Conservation (phyloP, 1,140 invertebrate species). For the Drosophila punjabiensis region DNA sequence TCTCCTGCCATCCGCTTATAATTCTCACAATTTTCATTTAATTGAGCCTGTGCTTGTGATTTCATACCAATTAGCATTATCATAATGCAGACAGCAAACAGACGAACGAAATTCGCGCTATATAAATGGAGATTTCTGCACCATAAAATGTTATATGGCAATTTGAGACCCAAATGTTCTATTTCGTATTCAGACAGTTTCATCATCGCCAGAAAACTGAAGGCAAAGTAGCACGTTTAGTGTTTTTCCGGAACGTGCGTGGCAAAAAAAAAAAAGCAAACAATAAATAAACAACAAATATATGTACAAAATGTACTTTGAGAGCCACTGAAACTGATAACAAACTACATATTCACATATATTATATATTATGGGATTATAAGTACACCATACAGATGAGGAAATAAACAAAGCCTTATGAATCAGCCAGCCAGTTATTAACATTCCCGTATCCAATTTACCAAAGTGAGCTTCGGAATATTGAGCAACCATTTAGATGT, state of each 20-base stretch:
- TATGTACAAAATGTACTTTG: slow-evolving; percentile 8
- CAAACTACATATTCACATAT: slow-evolving; percentile 2
- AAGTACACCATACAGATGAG: slow-evolving; percentile 8
- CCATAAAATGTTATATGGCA: slow-evolving; percentile 7
- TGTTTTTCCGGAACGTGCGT: slow-evolving; percentile 20
- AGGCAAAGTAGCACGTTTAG: slow-evolving; percentile 14
- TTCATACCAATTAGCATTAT: slow-evolving; percentile 44
- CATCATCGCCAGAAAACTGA: background rate
- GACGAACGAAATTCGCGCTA: background rate
- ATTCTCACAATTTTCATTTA: slow-evolving; percentile 56
- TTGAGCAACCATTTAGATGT: slow-evolving; percentile 16
- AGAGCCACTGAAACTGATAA: slow-evolving; percentile 23
- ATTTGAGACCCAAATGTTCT: slow-evolving; percentile 1
- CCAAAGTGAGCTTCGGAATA: background rate
- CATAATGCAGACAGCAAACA: slow-evolving; percentile 29
- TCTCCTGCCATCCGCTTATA: slow-evolving; percentile 27
- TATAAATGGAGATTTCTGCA: slow-evolving; percentile 1
- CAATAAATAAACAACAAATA: slow-evolving; percentile 17
- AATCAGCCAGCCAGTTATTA: slow-evolving; percentile 23
- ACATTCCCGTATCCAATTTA: slow-evolving; percentile 18
- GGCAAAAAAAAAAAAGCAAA: slow-evolving; percentile 4
- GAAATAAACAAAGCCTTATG: slow-evolving; percentile 20
- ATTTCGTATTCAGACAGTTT: slow-evolving; percentile 8
- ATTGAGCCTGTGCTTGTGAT: slow-evolving; percentile 37
- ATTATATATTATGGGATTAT: slow-evolving; percentile 10